A percentile compares a stretch with the other conserved stretches of the same genome.
Conservation (phyloP, 1,140 invertebrate genomes). For the Drosophila sp. region DNA sequence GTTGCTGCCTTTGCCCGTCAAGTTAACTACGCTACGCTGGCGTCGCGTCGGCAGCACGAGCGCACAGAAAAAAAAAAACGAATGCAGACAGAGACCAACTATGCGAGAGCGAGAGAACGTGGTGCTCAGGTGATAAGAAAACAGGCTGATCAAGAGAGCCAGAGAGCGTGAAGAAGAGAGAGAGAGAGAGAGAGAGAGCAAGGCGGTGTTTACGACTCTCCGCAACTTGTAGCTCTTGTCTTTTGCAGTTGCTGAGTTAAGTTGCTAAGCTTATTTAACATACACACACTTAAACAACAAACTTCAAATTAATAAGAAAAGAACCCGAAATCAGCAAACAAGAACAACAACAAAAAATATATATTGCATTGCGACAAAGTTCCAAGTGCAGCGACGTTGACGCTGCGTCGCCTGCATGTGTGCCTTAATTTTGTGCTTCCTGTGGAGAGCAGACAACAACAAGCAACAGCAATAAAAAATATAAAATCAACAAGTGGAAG, state of each 20-base stretch:
- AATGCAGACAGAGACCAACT: constrained; percentile 65
- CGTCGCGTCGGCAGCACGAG: constrained; percentile 38
- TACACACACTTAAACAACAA: constrained; percentile 11
- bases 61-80: constrained; percentile 43
- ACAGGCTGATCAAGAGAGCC: constrained; percentile 25
- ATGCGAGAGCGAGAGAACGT: constrained; percentile 37
- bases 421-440: constrained; percentile 77
- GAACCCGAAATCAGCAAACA: too few relatives aligned
- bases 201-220: constrained; percentile 24
- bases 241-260: constrained; percentile 23
- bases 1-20: constrained; percentile 55
- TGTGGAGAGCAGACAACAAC: constrained; percentile 57
- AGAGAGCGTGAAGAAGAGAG: constrained; percentile 20
- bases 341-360: constrained; percentile 51
- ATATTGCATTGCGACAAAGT: constrained; percentile 51
- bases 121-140: constrained; percentile 49
- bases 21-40: constrained; percentile 81
- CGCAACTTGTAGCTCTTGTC: constrained; percentile 31
- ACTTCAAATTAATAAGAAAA: constrained; percentile 34
- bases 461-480: constrained; percentile 38
- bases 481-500: constrained; percentile 73
- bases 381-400: constrained; percentile 66
- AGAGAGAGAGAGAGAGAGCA: constrained; percentile 39
- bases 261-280: constrained; percentile 50
- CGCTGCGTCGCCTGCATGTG: constrained; percentile 59